Evolutionary conservation across 1,140 invertebrate species (phyloP).

Genomic region (Solen grandis): DNA sequence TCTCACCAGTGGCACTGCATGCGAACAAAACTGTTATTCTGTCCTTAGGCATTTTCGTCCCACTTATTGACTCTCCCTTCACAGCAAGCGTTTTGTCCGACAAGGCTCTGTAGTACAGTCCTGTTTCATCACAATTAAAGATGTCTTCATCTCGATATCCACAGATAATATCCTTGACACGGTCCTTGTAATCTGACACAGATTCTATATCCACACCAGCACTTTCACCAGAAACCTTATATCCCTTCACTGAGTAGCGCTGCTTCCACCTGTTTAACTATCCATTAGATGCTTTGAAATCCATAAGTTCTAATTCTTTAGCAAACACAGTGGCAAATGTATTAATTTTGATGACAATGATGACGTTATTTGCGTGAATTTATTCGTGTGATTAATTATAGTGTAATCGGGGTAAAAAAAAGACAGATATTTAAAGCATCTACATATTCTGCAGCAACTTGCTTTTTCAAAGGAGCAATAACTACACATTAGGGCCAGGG

Average conservation of each 20-base stretch:
- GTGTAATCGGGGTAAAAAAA: no score
- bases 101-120: conserved; percentile 58
- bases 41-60: conserved; percentile 53
- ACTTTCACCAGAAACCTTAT: conserved; percentile 51
- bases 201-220: conserved; percentile 36
- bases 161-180: conserved; percentile 13
- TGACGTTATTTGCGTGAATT: no score
- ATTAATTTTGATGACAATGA: no score
- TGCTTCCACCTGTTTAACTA: conserved; percentile 72
- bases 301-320: conserved; percentile 61
- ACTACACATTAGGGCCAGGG: no score
- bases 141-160: conserved; percentile 24
- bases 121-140: conserved; percentile 67
- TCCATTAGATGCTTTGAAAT: conserved; percentile 77
- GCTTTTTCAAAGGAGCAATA: no score
- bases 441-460: no score
- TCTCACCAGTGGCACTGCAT: conserved; percentile 51
- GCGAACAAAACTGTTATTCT: conserved; percentile 52
- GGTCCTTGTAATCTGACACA: conserved; percentile 13
- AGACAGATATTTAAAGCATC: no score
- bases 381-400: no score
- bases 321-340: no score
- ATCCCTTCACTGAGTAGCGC: conserved; percentile 55
- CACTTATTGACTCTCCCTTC: conserved; percentile 31
- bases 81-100: conserved; percentile 50